Base-by-base conservation (phyloP, 2,888 invertebrate genomes). In the Euclidia mi region DNA sequence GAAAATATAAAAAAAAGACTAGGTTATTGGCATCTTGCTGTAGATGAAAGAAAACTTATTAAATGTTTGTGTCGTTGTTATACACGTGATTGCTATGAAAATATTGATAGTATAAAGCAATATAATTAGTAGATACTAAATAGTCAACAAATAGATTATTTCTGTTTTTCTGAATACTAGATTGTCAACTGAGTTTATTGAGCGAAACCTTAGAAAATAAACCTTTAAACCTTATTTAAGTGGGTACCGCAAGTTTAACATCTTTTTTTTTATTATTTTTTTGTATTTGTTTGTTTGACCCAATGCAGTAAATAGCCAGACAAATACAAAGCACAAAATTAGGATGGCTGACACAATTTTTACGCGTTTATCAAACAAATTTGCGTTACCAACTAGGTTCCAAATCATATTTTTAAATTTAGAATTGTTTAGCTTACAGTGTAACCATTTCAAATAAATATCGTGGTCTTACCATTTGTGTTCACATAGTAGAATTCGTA, bases 401-500 rank as follows among this genome's bases (percentile, higher is more conserved):
- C 20, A 20, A n/a, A n/a, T n/a, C n/a, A n/a, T n/a, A n/a, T n/a
- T n/a, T n/a, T 20, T 20, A 20, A 4, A 6, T 20, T 3, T 3
- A 6, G 3, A 20, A 0, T 20, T 4, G 20, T 25, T 25, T 25
- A 25, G 20, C 7, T 25, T 25, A 7, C 20, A 25, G 20, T 25
- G 20, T 25, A 25, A 25, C 20, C 12, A 11, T 11, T 34, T 11
- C 12, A 14, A 11, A 67, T 45, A 51, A 41, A 51, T 50, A 44
- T 48, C 20, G 20, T 25, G 20, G 7, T 49, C 60, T 65, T 69
- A 64, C 60, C 41, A 57, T 56, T 67, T 61, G 65, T 56, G 61
- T 71, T 71, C 64, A 76, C 52, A 49, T 67, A 63, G 49, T 64
- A 48, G 55, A 58, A 68, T 58, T 65, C 69, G 43, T 69, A 56